These are phyloP conservation scores for Gadus chalcogrammus DNA, from an alignment of 2,113 vertebrate species.

Conservation along the genomic window DNA sequence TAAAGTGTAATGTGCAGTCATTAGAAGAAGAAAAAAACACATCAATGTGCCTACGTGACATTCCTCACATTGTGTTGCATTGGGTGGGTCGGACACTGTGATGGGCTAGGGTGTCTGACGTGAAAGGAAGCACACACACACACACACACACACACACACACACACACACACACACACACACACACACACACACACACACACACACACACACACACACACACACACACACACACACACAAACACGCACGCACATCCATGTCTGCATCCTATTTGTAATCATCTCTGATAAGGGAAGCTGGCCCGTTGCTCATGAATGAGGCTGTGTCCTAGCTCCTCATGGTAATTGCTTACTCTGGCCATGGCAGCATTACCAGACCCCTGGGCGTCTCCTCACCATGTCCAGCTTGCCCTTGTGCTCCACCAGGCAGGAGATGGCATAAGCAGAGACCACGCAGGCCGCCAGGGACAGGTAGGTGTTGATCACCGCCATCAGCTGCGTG, in stretches of 20 bases:
- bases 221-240: not conserved
- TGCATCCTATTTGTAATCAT: not conserved
- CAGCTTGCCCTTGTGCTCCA: slow-evolving; percentile 84
- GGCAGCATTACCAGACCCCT: too few species aligned
- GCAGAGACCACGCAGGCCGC: slow-evolving; percentile 80
- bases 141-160: not conserved
- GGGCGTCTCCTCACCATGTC: slow-evolving; percentile 79
- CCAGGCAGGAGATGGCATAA: slow-evolving; percentile 85
- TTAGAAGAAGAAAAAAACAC: too few species aligned
- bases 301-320: too few species aligned
- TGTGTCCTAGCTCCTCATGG: too few species aligned
- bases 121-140: not conserved
- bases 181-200: not conserved
- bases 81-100: not conserved
- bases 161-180: not conserved
- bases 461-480: slow-evolving; percentile 92
- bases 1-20: slow-evolving; percentile 35
- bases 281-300: too few species aligned
- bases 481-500: slow-evolving; percentile 68
- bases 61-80: not conserved
- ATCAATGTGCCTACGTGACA: not conserved
- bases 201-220: not conserved
- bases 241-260: not conserved
- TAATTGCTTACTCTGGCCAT: too few species aligned
- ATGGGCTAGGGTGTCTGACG: too few species aligned